These are phyloP conservation scores for Rhopalosiphum maidis DNA, from an alignment of 1,140 invertebrate species.

Conservation along the genomic window DNA sequence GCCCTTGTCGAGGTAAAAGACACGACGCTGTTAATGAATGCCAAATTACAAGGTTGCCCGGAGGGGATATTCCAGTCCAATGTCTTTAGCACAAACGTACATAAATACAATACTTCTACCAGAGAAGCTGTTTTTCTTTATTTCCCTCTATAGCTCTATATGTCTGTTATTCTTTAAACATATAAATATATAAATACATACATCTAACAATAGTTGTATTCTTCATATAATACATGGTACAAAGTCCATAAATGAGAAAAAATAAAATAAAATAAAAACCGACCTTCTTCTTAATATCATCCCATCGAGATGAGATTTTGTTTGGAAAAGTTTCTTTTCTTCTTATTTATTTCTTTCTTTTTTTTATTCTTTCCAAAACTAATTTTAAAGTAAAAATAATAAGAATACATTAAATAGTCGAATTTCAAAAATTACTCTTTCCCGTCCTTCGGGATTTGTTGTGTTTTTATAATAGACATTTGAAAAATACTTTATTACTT, in stretches of 20 bases:
- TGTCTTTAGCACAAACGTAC: conserved; percentile 26
- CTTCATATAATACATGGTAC: neutral
- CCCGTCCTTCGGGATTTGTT: neutral
- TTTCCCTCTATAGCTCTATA: neutral
- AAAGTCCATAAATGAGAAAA: neutral
- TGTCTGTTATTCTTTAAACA: neutral
- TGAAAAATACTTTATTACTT: neutral
- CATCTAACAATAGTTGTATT: neutral
- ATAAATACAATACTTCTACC: conserved; percentile 2
- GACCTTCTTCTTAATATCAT: neutral
- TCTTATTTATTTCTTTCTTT: neutral
- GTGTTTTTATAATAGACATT: neutral
- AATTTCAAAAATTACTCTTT: conserved; percentile 29
- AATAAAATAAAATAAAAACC: neutral
- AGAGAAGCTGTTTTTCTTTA: neutral
- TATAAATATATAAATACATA: neutral
- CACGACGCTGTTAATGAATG: conserved; percentile 20
- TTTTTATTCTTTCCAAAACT: neutral
- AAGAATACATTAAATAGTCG: conserved; percentile 29
- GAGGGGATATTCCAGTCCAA: conserved; percentile 22
- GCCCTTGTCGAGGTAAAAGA: neutral
- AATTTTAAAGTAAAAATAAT: neutral
- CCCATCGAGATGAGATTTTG: neutral
- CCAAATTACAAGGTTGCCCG: conserved; percentile 17
- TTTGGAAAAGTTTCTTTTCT: conserved; percentile 5